Base-by-base conservation (phyloP, 2,113 vertebrate genomes). In the Eonycteris spelaea region DNA sequence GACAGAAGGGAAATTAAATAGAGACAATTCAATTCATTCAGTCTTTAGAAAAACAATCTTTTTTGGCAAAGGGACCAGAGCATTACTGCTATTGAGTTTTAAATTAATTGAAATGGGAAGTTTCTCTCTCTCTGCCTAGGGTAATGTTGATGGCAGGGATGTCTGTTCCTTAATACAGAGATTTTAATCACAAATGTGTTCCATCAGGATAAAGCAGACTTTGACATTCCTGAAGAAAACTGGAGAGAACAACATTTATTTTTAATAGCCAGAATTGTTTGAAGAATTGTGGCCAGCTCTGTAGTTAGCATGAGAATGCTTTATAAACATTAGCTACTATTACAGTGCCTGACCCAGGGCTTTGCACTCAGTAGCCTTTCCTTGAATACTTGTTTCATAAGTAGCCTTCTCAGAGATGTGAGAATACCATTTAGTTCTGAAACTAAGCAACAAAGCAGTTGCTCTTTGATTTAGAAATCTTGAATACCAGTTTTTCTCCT, bases 91-190 rank as follows among this genome's bases (percentile, higher is more conserved):
- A 12, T 12, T 78, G 45, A 68, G 2, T 84, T 92, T 85, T 86
- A n/a, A 90, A 22, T 82, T 95, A 90, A 86, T 61, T 95, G 35
- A 83, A 95, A 83, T 91, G 48, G 33, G 33, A 89, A 77, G 28
- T 18, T 79, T 91, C 22, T 91, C 48, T 24, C 51, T 61, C 85
- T 91, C 12, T 87, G 55, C 48, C 67, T 53, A 21, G 89, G 30
- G 71, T 51, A 51, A 51, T 65, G 24, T 51, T 35, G 45, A 68
- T 90, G 30, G 5, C 30, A 55, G 43, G 53, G n/a, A 82, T 77
- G 7, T 61, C 21, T 75, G 3, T 67, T 57, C 83, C 65, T 95
- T 95, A 86, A 92, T 68, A 30, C 18, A 35, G 38, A 86, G 26
- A 40, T 84, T 68, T 75, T 77, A 90, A 33, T 74, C n/a, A 40